These are phyloP conservation scores for Allacma fusca DNA, from an alignment of 2,888 invertebrate species.

Conservation along the genomic window DNA sequence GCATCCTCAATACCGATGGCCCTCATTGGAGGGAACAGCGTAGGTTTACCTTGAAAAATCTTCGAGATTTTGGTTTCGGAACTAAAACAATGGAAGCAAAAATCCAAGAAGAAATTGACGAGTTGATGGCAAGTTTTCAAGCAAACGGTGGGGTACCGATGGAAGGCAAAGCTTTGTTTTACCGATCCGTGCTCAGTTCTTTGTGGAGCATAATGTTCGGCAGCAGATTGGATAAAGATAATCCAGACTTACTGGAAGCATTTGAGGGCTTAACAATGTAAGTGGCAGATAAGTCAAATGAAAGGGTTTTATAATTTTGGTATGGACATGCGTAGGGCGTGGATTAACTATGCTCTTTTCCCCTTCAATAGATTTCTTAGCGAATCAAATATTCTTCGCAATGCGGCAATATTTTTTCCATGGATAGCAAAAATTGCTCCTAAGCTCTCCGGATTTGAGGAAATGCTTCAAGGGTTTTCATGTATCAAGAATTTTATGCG, in stretches of 20 bases:
- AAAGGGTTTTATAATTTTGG: too few relatives aligned
- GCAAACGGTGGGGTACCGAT: neutral
- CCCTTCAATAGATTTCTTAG: too few relatives aligned
- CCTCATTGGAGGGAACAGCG: constrained; percentile 22
- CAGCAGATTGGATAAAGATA: neutral
- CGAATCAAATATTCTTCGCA: too few relatives aligned
- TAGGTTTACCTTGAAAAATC: neutral
- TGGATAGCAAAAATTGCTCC: too few relatives aligned
- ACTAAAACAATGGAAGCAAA: constrained; percentile 9
- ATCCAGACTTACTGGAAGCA: neutral
- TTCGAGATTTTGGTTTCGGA: constrained; percentile 18
- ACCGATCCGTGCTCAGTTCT: neutral
- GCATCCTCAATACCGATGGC: constrained; percentile 9
- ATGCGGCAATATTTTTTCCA: too few relatives aligned
- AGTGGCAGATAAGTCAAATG: too few relatives aligned
- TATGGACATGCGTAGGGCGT: too few relatives aligned
- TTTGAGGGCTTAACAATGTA: neutral
- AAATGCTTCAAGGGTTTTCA: neutral
- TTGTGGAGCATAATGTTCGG: constrained; percentile 26
- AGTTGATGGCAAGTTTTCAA: neutral
- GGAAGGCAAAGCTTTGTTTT: neutral
- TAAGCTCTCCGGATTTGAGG: too few relatives aligned
- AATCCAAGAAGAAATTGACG: constrained; percentile 12
- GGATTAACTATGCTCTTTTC: too few relatives aligned
- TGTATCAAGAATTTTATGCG: neutral